These are phyloP conservation scores for Spodoptera littoralis DNA, from an alignment of 2,888 invertebrate species.

Conservation along the genomic window DNA sequence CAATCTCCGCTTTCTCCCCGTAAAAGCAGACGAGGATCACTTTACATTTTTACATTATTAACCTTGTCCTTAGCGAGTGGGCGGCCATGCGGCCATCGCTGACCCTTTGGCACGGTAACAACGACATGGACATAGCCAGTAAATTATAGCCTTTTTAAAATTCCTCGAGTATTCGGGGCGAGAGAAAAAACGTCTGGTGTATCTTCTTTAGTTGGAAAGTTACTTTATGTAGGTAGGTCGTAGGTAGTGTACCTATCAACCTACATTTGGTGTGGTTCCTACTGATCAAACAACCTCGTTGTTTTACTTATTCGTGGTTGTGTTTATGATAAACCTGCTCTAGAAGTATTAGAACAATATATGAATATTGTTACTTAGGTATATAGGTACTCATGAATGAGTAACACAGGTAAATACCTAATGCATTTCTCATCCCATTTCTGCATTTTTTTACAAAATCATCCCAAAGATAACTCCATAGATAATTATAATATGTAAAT, in stretches of 20 bases:
- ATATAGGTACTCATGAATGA: too few species aligned
- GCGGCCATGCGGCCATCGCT: slow-evolving; percentile 35
- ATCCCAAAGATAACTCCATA: too few species aligned
- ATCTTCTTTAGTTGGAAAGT: slow-evolving; percentile 35
- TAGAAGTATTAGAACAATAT: too few species aligned
- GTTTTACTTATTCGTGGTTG: too few species aligned
- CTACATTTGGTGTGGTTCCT: too few species aligned
- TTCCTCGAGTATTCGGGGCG: slow-evolving; percentile 40
- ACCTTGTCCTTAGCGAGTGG: slow-evolving; percentile 41
- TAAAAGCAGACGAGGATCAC: slow-evolving; percentile 37
- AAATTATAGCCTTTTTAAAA: slow-evolving; percentile 50
- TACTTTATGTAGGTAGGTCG: slow-evolving; percentile 4
- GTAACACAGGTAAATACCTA: too few species aligned
- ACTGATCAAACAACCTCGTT: too few species aligned
- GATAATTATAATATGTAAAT: too few species aligned
- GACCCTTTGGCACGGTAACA: slow-evolving; percentile 53
- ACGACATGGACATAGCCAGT: slow-evolving; percentile 28
- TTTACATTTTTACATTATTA: slow-evolving; percentile 47
- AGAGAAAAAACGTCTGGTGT: slow-evolving; percentile 28
- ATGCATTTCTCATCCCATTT: too few species aligned
- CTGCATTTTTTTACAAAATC: too few species aligned
- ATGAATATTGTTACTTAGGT: too few species aligned
- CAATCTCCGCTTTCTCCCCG: slow-evolving; percentile 31
- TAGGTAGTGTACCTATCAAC: not conserved
- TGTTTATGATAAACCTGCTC: too few species aligned